phyloP scores from a whole-genome alignment of 2,113 vertebrate species.

The Syngnathus scovelli region DNA sequence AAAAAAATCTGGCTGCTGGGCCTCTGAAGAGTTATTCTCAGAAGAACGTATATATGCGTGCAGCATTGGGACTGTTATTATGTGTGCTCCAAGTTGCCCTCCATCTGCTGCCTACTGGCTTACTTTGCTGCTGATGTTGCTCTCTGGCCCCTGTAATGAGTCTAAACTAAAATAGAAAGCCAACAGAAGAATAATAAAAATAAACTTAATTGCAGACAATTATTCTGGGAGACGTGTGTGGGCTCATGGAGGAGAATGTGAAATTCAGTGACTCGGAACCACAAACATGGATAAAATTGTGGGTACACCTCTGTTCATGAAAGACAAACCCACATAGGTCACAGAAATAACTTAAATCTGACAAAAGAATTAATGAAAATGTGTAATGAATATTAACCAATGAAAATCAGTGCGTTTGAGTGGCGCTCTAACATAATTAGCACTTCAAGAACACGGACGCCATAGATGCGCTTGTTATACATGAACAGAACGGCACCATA shows the following conservation, averaged over 20 bases:
- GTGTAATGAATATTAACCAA: too few species aligned
- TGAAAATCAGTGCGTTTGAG: too few species aligned
- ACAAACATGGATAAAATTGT: not conserved
- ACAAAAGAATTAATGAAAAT: too few species aligned
- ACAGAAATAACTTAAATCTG: too few species aligned
- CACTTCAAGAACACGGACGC: too few species aligned
- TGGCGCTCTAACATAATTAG: too few species aligned
- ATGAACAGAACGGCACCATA: too few species aligned
- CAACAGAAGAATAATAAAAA: constrained; percentile 26
- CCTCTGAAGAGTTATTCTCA: constrained; percentile 31
- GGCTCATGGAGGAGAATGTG: not conserved
- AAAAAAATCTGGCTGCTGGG: constrained; percentile 13
- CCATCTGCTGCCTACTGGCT: constrained; percentile 39
- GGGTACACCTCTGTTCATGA: not conserved
- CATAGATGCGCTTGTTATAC: too few species aligned
- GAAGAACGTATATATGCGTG: constrained; percentile 22
- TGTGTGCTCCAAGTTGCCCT: constrained; percentile 27
- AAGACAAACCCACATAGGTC: too few species aligned
- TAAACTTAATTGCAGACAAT: constrained; percentile 30
- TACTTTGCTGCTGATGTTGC: constrained; percentile 23
- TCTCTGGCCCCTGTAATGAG: constrained; percentile 17
- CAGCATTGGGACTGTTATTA: constrained; percentile 42
- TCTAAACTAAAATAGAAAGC: constrained; percentile 28
- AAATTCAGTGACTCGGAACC: too few species aligned
- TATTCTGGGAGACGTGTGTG: constrained; percentile 5